phyloP scores from a whole-genome alignment of 2,113 vertebrate genomes.

The Zapornia atra region DNA sequence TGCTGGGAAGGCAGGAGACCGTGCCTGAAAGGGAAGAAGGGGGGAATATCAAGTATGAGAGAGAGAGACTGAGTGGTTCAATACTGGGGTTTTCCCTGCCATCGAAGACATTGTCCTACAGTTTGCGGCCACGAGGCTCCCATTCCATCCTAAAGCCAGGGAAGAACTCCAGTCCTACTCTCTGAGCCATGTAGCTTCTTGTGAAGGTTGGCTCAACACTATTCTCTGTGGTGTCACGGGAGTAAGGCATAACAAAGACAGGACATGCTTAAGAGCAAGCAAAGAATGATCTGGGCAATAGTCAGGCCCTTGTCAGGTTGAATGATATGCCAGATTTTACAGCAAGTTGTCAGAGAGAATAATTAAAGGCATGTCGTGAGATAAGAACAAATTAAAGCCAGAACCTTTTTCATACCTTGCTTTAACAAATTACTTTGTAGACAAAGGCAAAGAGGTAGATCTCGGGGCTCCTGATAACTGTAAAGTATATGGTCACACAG shows the following conservation, averaged over 20 bases:
- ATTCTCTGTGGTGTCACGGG: neutral
- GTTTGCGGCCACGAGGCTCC: neutral
- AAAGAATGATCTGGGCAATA: neutral
- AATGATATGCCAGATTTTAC: neutral
- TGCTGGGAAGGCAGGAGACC: neutral
- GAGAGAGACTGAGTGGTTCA: neutral
- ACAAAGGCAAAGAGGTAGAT: neutral
- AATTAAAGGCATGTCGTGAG: neutral
- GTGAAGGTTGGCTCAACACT: neutral
- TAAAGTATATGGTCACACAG: neutral
- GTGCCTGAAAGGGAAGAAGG: conserved; percentile 20
- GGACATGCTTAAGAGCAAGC: neutral
- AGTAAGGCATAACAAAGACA: neutral
- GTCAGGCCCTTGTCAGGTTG: neutral
- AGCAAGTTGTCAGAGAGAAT: neutral
- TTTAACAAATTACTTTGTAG: neutral
- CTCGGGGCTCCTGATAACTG: neutral
- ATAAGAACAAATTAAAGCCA: neutral
- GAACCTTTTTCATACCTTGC: neutral
- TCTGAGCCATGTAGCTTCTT: neutral
- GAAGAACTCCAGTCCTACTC: neutral
- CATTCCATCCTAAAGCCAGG: neutral
- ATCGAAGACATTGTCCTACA: neutral
- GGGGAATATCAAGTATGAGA: neutral
- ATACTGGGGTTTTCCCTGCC: neutral